Base-by-base conservation (phyloP, 1,140 invertebrate genomes). In the Lutraria rhynchaena region DNA sequence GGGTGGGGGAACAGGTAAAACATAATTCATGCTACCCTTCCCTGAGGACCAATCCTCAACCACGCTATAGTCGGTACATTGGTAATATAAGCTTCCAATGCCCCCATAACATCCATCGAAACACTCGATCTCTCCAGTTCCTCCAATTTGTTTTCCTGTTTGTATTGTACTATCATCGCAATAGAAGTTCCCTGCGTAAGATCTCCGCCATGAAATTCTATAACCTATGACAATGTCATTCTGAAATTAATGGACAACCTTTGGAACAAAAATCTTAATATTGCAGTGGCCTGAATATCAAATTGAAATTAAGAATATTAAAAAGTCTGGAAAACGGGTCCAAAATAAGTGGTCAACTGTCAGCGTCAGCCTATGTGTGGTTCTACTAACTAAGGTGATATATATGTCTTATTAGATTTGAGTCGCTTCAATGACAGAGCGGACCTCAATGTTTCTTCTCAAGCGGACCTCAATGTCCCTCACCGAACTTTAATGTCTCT, bases 31-130 rank as follows among this genome's bases (percentile, higher is more conserved):
- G 7, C 37, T 13, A 19, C 63, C 63, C 46, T 31, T 67, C 3
- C 63, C 63, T 3, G 63, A 46, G 3, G 63, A 44, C 63, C 63
- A 67, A 35, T 67, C 63, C 46, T 67, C 63, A 27, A 15, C 24
- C 1, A 13, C 24, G 27, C 37, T 67, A 35, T 67, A 67, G 46
- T 67, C 63, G 7, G 63, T 67, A 46, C 63, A 67, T 11, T 49
- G 37, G n/a, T 67, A 67, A 22, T 1, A 1, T 4, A 69, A 22
- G 9, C 0, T 19, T 49, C 65, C 65, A 19, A 69, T 13, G 31
- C 7, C 9, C 15, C 24, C 65, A 22, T 9, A 17, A 31, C 65
- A 69, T 19, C 44, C 22, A 13, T 5, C 4, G 22, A 51, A 51
- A 27, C 65, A 69, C 0, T 49, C 65, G 19, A 69, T 69, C 3